These are phyloP conservation scores for Dascyllus trimaculatus DNA, from an alignment of 2,113 vertebrate genomes.

Conservation along the genomic window DNA sequence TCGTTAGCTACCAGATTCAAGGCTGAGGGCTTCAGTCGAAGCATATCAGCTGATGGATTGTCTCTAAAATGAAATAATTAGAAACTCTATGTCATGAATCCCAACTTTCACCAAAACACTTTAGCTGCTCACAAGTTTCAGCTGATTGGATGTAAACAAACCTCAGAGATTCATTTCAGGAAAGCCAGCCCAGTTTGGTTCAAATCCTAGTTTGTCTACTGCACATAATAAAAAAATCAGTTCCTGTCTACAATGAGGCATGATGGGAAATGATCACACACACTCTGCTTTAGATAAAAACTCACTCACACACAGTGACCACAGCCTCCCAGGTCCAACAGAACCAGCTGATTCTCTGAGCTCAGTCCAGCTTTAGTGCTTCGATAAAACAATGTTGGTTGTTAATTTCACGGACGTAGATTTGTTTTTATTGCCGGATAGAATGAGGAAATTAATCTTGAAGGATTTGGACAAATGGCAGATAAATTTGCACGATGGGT, in stretches of 20 bases:
- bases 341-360: neutral
- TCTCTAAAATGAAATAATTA: neutral
- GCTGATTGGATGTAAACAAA: neutral
- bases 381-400: too few species aligned
- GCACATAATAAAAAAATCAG: conserved; percentile 28
- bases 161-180: conserved; percentile 24
- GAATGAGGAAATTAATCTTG: neutral
- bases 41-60: too few species aligned
- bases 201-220: conserved; percentile 39
- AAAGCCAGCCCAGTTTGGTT: conserved; percentile 53
- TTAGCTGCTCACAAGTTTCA: neutral
- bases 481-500: neutral
- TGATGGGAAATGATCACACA: conserved; percentile 63
- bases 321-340: conserved; percentile 33
- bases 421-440: too few species aligned
- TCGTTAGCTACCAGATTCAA: neutral
- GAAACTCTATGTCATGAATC: neutral
- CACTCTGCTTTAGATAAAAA: conserved; percentile 32
- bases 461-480: neutral
- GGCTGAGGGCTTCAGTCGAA: too few species aligned
- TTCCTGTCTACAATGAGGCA: conserved; percentile 62
- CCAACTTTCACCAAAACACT: neutral
- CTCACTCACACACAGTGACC: conserved; percentile 35
- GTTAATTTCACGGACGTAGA: too few species aligned
- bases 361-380: neutral